Evolutionary conservation across 2,797 vertebrate species (phyloP).

Genomic region (Meda fulgida): DNA sequence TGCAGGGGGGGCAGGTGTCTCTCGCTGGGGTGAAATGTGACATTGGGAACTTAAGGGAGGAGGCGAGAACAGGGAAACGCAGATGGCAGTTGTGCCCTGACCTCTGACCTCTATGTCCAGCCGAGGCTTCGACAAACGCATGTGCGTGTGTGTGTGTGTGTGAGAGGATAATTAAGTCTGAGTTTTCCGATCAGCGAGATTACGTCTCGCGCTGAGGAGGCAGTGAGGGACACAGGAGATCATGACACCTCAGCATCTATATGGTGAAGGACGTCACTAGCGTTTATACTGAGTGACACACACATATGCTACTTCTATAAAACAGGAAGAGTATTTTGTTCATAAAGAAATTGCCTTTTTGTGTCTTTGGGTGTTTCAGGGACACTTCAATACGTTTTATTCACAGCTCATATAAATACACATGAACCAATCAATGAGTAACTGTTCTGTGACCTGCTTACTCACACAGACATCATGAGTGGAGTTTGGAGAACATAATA

Average conservation of each 20-base stretch:
- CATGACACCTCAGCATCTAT: constrained; percentile 52
- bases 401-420: constrained; percentile 28
- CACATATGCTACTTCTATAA: not conserved
- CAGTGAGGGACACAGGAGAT: constrained; percentile 53
- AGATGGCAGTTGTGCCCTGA: constrained; percentile 61
- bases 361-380: not conserved
- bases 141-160: not conserved
- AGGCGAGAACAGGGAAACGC: constrained; percentile 39
- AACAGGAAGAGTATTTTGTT: not conserved
- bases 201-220: constrained; percentile 57
- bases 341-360: not conserved
- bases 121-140: constrained; percentile 13
- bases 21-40: constrained; percentile 48
- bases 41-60: constrained; percentile 44
- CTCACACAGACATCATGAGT: constrained; percentile 22
- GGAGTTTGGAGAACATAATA: not conserved
- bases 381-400: not conserved
- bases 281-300: not conserved
- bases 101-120: constrained; percentile 52
- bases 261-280: not conserved
- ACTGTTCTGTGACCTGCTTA: not conserved
- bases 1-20: constrained; percentile 50
- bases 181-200: constrained; percentile 73
- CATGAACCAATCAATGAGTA: constrained; percentile 31
- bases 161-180: constrained; percentile 60